These are phyloP conservation scores for Graptemys geographica DNA, from an alignment of 2,797 vertebrate species.

Conservation along the genomic window DNA sequence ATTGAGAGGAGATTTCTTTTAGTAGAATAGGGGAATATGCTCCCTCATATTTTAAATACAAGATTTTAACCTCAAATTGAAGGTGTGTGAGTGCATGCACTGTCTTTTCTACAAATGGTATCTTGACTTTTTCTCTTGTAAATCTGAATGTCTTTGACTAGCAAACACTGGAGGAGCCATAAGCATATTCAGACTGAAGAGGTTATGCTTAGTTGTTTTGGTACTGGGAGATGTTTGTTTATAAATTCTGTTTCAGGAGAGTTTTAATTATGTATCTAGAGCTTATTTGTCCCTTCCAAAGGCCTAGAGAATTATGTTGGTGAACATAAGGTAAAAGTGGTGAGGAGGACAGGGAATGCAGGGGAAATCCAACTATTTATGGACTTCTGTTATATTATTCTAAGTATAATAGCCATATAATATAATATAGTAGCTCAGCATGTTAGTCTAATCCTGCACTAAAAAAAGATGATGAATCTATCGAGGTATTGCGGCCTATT, in stretches of 20 bases:
- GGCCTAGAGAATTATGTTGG: not conserved
- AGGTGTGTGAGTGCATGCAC: fast-evolving
- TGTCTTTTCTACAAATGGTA: not conserved
- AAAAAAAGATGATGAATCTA: not conserved
- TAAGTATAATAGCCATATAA: not conserved
- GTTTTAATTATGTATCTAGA: not conserved
- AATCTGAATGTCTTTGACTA: not conserved
- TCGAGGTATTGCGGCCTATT: not conserved
- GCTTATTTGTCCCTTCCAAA: not conserved
- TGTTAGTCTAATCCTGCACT: slow-evolving; percentile 39
- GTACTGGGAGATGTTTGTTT: not conserved
- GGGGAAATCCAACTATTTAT: not conserved
- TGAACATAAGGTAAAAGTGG: not conserved
- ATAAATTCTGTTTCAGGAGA: not conserved
- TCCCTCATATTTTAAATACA: not conserved
- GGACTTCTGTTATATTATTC: not conserved
- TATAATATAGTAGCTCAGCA: slow-evolving; percentile 16
- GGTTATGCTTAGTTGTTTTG: not conserved
- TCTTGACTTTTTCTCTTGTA: not conserved
- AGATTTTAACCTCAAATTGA: not conserved
- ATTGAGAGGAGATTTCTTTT: not conserved
- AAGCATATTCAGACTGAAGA: not conserved
- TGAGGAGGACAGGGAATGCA: not conserved
- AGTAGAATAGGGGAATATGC: not conserved
- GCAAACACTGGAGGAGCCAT: fast-evolving